Base-by-base conservation (phyloP, 2,113 vertebrate genomes). In the Salvelinus namaycush region DNA sequence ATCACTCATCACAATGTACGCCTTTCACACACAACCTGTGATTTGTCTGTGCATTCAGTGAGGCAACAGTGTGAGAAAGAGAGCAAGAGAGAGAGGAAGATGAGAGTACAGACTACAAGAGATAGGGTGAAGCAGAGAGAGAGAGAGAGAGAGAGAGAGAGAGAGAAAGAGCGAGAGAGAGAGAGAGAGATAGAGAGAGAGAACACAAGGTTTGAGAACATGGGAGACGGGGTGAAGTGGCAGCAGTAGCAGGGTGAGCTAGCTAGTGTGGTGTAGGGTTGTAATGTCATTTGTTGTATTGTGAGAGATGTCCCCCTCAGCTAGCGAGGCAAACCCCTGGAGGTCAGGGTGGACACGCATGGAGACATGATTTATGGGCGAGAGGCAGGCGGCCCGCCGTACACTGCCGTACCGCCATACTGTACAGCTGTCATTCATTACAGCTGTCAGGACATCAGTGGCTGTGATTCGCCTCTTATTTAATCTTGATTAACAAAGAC, bases 401-500 rank as follows among this genome's bases (percentile, higher is more conserved):
- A 44, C 39, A 44, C 39, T 44, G 39, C 39, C 39, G 39, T 9
- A 44, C 59, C 26, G 60, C 72, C 49, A 31, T 68, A 78, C 74
- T 67, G 57, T 80, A 72, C 70, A 80, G 71, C 60, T 73, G 78
- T 79, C 74, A 79, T 81, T 77, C 80, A 84, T 80, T 82, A 76
- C 7, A 14, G 26, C 79, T 80, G 72, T 29, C 39, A 70, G 14
- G 62, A 76, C 65, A 70, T 72, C 44, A 67, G 72, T 70, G 24
- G 62, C 76, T 76, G 26, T 78, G 48, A 75, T 70, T 70, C 54
- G 65, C 71, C 76, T 68, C 62, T 79, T 80, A 81, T 75, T 81
- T 73, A 78, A 85, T 85, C 76, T 79, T 81, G 70, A 81, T 80
- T 83, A 85, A 75, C 67, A 78, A 59, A 78, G 70, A 83, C 77